phyloP scores from a whole-genome alignment of 2,888 invertebrate species.

The Pristionchus entomophagus region DNA sequence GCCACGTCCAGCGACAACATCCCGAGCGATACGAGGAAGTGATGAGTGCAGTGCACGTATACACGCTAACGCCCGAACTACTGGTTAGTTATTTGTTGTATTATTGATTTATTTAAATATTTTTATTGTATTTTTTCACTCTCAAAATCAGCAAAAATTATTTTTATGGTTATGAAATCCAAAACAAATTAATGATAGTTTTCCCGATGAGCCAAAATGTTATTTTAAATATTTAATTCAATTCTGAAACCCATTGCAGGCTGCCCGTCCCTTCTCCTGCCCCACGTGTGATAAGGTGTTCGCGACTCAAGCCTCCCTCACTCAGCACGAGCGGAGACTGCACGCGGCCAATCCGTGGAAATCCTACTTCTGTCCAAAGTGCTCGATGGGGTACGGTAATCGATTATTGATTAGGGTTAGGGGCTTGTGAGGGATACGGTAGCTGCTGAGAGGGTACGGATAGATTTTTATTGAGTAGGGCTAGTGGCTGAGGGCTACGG shows the following conservation, averaged over 20 bases:
- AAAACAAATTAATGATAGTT: too few species aligned
- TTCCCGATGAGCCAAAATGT: too few species aligned
- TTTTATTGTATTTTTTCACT: too few species aligned
- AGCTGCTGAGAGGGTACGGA: too few species aligned
- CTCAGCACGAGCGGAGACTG: background rate
- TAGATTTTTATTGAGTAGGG: too few species aligned
- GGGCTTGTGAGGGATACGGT: too few species aligned
- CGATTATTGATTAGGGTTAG: background rate
- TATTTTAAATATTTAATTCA: too few species aligned
- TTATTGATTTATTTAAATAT: too few species aligned
- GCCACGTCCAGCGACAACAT: conserved; percentile 30
- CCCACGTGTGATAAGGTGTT: background rate
- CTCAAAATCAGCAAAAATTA: too few species aligned
- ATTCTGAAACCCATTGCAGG: conserved; percentile 11
- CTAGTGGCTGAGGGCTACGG: too few species aligned
- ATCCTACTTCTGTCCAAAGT: conserved; percentile 29
- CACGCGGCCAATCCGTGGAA: conserved; percentile 16
- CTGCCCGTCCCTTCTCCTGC: conserved; percentile 42
- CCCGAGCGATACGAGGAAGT: background rate
- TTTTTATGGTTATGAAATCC: too few species aligned
- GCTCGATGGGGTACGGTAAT: conserved; percentile 5
- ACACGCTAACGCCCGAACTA: background rate
- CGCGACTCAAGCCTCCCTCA: background rate
- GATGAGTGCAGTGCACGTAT: background rate
- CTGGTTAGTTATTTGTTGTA: background rate